Base-by-base conservation (phyloP, 1,140 invertebrate species). In the Drosophila kohkoa region DNA sequence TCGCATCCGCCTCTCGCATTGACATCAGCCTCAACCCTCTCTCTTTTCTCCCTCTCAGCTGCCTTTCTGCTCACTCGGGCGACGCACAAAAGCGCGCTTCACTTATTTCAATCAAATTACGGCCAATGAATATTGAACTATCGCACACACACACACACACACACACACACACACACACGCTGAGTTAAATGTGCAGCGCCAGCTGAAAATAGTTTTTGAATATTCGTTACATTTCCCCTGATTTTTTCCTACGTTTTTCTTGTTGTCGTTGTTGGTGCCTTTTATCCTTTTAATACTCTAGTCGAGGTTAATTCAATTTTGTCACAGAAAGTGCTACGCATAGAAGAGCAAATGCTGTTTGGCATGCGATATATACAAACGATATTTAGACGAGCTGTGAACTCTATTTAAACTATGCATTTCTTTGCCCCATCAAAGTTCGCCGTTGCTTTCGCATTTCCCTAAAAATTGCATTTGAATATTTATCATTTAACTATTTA, bases 61-160 rank as follows among this genome's bases (percentile, higher is more conserved):
- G 35, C 7, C 35, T 38, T 7, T 41, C 38, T 78, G 82, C 63
- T 87, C 83, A 88, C 48, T 82, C 76, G 82, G 79, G 82, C 82
- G 79, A 86, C 82, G 82, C 82, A 86, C 86, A 88, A 86, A 86
- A 79, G 79, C 66, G 80, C 83, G 82, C 82, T 86, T 86, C 82
- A 88, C 83, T 86, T 86, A 82, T 86, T 86, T 86, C 82, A 86
- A 88, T 86, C 82, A 86, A 86, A 86, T 86, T 86, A 86, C 82
- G 82, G 82, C 82, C 82, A 86, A 82, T 86, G 82, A 88, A 86
- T 86, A 86, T 88, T 88, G 83, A 86, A 86, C 82, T 87, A 86
- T 85, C 82, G 63, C 77, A 55, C 65, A 57, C 67, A 79, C 41
- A 79, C 59, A 63, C 38, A 16, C 48, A 41, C 5, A 54, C 51